Evolutionary conservation across 2,113 vertebrate species (phyloP), one percentile per base, ranked within the genome.

Genomic region (Pitta sordida): DNA sequence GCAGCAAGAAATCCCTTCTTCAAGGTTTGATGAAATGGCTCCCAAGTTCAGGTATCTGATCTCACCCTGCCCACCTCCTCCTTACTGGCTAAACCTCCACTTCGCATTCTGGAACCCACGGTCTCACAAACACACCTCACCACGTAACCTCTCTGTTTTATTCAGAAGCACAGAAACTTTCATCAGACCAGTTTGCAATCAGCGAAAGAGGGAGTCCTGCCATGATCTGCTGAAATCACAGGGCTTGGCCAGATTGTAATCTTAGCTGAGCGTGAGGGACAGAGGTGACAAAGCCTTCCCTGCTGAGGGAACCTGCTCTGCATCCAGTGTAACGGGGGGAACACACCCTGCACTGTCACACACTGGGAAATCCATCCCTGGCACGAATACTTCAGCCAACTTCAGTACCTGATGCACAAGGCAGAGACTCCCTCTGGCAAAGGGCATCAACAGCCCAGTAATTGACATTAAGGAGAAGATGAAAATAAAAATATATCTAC

Each of bases 31-130:
- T 82, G 55, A 49, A 70, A 70, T 41, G 36, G 34, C 43, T 87
- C 46, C 62, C 51, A 60, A 75, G 36, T 22, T 70, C 43, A 43
- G 44, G 26, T n/a, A 10, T 44, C 55, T 62, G 17, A 53, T 37
- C 22, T 59, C 29, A 30, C 34, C 9, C 34, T 64, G 59, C 79
- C 58, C 48, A 17, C 77, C 20, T 60, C 36, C 34, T 58, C 32
- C 37, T 39, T 48, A 46, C 46, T 64, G 56, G 32, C 15, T 62
- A 77, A 70, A 91, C 67, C 18, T 22, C 34, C 3, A 6, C 51
- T 87, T 53, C 46, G 32, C 49, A 36, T 39, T 48, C 55, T 32
- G 22, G 29, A 32, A 60, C n/a, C 43, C 49, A 7, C 0, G 0
- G n/a, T 55, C 26, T 18, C 52, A 65, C 63, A 79, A 55, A 73